These are phyloP conservation scores for Pomacea canaliculata DNA, from an alignment of 2,888 invertebrate genomes.

Conservation along the genomic window DNA sequence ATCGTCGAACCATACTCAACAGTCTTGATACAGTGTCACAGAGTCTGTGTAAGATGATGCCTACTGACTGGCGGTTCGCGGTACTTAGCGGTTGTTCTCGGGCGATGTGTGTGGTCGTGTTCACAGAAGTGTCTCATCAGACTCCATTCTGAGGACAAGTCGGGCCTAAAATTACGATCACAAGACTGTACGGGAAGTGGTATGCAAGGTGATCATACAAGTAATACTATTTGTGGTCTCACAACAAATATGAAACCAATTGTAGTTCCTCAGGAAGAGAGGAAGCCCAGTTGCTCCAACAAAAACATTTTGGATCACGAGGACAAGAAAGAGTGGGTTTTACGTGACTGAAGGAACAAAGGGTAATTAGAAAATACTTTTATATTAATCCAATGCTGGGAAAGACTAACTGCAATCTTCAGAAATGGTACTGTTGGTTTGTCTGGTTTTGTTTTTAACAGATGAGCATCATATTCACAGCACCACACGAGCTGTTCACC, in stretches of 20 bases:
- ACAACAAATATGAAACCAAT: no score
- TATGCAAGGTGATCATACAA: constrained; percentile 6
- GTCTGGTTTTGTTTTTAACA: no score
- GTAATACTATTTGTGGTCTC: background rate
- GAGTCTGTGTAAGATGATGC: background rate
- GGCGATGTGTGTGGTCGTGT: background rate
- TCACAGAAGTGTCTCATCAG: constrained; percentile 17
- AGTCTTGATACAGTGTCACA: constrained; percentile 8
- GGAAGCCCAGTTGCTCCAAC: background rate
- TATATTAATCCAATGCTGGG: background rate
- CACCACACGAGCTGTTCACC: no score
- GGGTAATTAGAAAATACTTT: background rate
- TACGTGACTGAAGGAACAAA: constrained; percentile 8
- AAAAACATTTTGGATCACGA: constrained; percentile 8
- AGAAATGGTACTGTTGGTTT: no score
- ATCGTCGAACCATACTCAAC: constrained; percentile 16
- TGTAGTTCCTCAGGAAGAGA: background rate
- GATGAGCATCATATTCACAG: no score
- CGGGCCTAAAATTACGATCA: constrained; percentile 17
- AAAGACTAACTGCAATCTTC: no score
- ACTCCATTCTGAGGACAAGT: constrained; percentile 12
- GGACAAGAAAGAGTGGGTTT: background rate
- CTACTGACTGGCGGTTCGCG: no score
- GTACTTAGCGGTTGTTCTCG: no score
- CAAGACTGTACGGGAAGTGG: constrained; percentile 5